These are phyloP conservation scores for Meloidogyne exigua DNA, from an alignment of 1,140 invertebrate species.

Conservation along the genomic window DNA sequence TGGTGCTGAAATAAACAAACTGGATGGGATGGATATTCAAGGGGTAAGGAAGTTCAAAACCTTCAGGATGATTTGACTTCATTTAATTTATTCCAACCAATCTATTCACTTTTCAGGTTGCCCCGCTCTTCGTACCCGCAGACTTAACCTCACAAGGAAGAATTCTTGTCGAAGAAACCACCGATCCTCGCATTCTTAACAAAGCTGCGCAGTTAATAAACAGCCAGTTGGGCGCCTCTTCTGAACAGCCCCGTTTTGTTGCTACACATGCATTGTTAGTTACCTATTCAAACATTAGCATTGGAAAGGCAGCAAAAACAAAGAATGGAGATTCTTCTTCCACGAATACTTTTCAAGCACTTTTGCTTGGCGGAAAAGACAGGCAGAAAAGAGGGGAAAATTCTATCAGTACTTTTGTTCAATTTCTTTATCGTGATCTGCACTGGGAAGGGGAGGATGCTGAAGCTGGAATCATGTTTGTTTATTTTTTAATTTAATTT, in stretches of 20 bases:
- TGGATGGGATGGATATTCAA: constrained; percentile 53
- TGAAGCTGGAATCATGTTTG: constrained; percentile 53
- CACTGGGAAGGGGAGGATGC: constrained; percentile 53
- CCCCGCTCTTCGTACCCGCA: constrained; percentile 61
- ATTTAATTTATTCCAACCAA: too few relatives aligned
- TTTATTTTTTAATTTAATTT: background rate
- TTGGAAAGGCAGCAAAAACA: background rate
- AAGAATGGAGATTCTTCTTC: background rate
- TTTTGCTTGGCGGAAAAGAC: constrained; percentile 54
- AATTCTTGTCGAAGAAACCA: constrained; percentile 49
- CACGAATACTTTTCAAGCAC: constrained; percentile 58
- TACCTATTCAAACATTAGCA: constrained; percentile 28
- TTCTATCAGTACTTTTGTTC: constrained; percentile 45
- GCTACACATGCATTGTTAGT: constrained; percentile 26
- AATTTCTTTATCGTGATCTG: constrained; percentile 59
- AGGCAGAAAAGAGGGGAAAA: constrained; percentile 25
- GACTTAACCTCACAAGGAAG: constrained; percentile 43
- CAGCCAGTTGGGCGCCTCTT: constrained; percentile 37
- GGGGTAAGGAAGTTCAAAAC: constrained; percentile 26
- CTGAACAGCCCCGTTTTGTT: constrained; percentile 17
- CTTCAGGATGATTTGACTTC: too few relatives aligned
- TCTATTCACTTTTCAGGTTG: too few relatives aligned
- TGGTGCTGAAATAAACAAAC: constrained; percentile 19
- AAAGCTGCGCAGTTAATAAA: constrained; percentile 46
- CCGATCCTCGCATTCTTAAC: constrained; percentile 42